Conservation (phyloP, 2,113 vertebrate genomes). For the Mastomys natalensis region DNA sequence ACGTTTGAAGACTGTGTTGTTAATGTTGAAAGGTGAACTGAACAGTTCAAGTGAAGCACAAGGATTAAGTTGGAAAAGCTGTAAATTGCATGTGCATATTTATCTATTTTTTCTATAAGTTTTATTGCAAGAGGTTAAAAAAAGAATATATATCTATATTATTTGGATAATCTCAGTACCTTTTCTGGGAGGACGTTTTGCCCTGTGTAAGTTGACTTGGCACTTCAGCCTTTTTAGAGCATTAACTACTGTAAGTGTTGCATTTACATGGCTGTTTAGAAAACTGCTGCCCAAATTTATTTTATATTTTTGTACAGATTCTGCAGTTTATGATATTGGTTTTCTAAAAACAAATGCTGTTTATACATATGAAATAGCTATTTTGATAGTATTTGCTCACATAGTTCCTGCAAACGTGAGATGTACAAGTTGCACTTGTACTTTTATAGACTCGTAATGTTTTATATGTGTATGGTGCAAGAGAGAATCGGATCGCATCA, state of each 20-base stretch:
- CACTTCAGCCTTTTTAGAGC: constrained; percentile 90
- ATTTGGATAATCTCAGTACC: constrained; percentile 91
- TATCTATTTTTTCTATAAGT: constrained; percentile 95
- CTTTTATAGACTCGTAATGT: constrained; percentile 90
- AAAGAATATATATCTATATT: constrained; percentile 85
- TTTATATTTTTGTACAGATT: constrained; percentile 96
- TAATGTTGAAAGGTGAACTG: constrained; percentile 78
- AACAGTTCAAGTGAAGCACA: constrained; percentile 90
- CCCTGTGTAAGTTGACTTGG: constrained; percentile 90
- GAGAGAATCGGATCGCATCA: constrained; percentile 89
- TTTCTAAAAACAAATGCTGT: constrained; percentile 92
- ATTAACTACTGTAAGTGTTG: constrained; percentile 90
- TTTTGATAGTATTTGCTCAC: constrained; percentile 93
- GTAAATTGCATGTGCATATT: constrained; percentile 92
- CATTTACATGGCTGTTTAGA: constrained; percentile 93
- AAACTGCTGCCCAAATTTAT: constrained; percentile 92
- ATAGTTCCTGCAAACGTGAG: constrained; percentile 90
- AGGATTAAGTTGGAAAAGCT: constrained; percentile 89
- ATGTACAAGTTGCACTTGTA: constrained; percentile 90
- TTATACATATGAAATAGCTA: constrained; percentile 91
- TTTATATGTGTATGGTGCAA: constrained; percentile 90
- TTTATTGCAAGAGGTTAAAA: constrained; percentile 91
- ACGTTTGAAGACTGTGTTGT: constrained; percentile 84
- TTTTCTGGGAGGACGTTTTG: constrained; percentile 88
- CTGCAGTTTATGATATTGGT: constrained; percentile 92